A percentile compares a stretch with the other conserved stretches of the same genome.
These are phyloP conservation scores for Dasypogon diadema DNA, from an alignment of 2,888 invertebrate genomes.

Conservation along the genomic window DNA sequence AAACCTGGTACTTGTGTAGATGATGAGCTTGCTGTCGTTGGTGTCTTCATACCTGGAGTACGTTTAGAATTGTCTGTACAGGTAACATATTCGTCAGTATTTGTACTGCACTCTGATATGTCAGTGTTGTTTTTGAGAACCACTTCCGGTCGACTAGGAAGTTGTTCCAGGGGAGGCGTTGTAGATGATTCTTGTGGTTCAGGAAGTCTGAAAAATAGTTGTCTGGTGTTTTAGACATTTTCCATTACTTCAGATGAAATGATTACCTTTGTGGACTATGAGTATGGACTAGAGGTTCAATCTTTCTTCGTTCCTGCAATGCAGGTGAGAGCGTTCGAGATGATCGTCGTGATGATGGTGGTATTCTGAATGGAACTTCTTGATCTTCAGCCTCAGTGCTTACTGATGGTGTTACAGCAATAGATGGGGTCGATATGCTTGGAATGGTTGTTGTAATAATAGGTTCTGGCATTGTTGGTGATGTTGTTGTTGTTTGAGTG, in stretches of 20 bases:
- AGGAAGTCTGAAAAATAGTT: constrained; percentile 42
- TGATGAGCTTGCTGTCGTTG: constrained; percentile 69
- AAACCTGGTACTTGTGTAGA: constrained; percentile 70
- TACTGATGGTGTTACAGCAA: constrained; percentile 73
- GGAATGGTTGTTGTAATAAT: background rate
- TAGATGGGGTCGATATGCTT: constrained; percentile 68
- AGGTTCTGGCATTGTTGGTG: background rate
- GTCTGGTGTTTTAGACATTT: background rate
- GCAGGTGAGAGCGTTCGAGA: constrained; percentile 68
- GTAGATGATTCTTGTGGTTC: constrained; percentile 55
- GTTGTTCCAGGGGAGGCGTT: constrained; percentile 41
- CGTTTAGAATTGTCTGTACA: constrained; percentile 82
- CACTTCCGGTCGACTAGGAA: constrained; percentile 76
- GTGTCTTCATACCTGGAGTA: constrained; percentile 71
- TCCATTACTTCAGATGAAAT: too few species aligned
- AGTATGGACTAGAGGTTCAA: constrained; percentile 55
- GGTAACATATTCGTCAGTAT: constrained; percentile 88
- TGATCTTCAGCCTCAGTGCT: constrained; percentile 64
- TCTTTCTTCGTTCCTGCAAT: constrained; percentile 62
- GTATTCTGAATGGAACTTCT: constrained; percentile 64
- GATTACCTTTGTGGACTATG: constrained; percentile 55
- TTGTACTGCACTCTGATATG: constrained; percentile 87
- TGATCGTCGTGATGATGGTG: constrained; percentile 62
- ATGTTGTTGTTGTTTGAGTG: constrained; percentile 51
- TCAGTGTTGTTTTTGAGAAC: constrained; percentile 79